Conservation (phyloP, 2,113 vertebrate species). For the Sceloporus undulatus region DNA sequence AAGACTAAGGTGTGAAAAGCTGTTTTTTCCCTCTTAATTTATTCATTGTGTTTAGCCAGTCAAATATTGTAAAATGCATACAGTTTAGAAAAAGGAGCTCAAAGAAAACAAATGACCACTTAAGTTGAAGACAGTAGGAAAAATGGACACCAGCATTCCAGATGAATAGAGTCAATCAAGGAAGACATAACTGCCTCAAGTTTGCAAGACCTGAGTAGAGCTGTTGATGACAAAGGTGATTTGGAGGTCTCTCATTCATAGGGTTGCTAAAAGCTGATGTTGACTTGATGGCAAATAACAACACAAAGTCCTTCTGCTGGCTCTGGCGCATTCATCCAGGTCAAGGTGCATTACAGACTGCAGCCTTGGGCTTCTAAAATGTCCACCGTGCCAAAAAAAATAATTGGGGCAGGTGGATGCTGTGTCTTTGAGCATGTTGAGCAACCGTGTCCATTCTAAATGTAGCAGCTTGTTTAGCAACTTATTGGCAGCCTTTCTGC, state of each 20-base stretch:
- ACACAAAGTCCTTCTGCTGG: neutral
- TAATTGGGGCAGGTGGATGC: neutral
- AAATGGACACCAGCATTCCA: too few relatives aligned
- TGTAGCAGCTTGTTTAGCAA: neutral
- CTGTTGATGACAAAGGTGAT: too few relatives aligned
- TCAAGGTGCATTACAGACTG: neutral
- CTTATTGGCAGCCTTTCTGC: conserved; percentile 3
- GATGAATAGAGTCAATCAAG: too few relatives aligned
- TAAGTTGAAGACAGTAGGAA: neutral
- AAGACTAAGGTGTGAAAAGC: neutral
- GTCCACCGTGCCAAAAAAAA: neutral
- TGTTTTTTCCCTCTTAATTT: neutral
- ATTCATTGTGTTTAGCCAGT: neutral
- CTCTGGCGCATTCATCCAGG: neutral
- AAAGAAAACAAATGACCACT: neutral
- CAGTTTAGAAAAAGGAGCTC: neutral
- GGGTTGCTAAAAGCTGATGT: too few relatives aligned
- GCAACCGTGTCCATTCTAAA: neutral
- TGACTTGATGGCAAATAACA: too few relatives aligned
- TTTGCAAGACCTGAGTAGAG: too few relatives aligned
- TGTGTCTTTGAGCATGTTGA: too few relatives aligned
- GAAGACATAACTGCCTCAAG: too few relatives aligned
- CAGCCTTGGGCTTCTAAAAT: neutral
- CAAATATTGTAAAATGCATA: neutral
- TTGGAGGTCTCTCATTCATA: too few relatives aligned